Base-by-base conservation (phyloP, 2,113 vertebrate species). In the Bostrychus sinensis region DNA sequence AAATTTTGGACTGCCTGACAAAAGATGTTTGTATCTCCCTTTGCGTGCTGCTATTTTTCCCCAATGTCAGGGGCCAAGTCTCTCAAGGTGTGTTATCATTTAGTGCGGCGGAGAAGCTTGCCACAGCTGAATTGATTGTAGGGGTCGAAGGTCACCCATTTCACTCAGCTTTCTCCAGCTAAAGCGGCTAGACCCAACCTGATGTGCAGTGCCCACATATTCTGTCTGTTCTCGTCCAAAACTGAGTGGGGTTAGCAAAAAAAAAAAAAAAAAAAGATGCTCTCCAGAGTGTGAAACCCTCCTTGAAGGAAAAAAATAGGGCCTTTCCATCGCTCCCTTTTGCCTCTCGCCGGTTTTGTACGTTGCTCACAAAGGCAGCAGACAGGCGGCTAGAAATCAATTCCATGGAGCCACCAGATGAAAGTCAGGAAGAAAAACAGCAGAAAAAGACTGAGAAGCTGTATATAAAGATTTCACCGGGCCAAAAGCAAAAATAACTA, bases 31-130 rank as follows among this genome's bases (percentile, higher is more conserved):
- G 77, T 70, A 77, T 77, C 74, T 83, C 80, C 78, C 71, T 78
- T 46, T 75, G 53, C 59, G 54, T 17, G 53, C 61, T 78, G 81
- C 77, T 88, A 87, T 90, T 87, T 85, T 86, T 83, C 68, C 78
- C 70, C 62, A 10, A 56, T 85, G 86, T 87, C 86, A 86, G 42
- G 46, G 83, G 83, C 82, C 70, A 80, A 72, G 62, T 79, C 78
- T 88, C 81, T 87, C 81, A 83, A 88, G 88, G 86, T 88, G 76
- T 81, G 77, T 86, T 86, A 86, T 66, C 86, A 83, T 87, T 89
- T 88, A 88, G 80, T 57, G 39, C 54, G 58, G 72, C 75, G 65
- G 80, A 75, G 66, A 81, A 53, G 65, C 76, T 77, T 77, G 75
- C 71, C 69, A 62, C 77, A 60, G 69, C 51, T 53, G 78, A 75